Conservation (phyloP, 2,113 vertebrate genomes). For the Grammomys surdaster region DNA sequence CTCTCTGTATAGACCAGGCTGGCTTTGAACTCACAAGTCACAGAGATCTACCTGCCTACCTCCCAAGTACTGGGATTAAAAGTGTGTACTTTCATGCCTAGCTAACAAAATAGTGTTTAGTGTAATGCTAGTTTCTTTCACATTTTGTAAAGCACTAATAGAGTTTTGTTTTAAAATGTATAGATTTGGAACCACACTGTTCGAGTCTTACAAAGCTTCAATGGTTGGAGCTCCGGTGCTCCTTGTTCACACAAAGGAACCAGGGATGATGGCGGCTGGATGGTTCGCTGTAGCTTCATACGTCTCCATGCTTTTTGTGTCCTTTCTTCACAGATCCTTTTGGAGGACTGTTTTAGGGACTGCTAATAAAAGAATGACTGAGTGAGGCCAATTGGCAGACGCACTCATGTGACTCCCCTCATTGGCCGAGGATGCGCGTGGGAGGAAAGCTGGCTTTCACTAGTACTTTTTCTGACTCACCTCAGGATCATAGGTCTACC, state of each 20-base stretch:
- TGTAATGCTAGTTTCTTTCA: background rate
- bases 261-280: background rate
- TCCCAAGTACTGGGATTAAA: background rate
- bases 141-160: background rate
- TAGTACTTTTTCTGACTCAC: slow-evolving; percentile 68
- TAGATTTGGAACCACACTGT: background rate
- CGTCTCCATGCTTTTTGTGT: slow-evolving; percentile 11
- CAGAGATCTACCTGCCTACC: background rate
- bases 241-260: background rate
- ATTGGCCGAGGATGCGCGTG: background rate
- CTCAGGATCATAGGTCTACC: slow-evolving; percentile 27
- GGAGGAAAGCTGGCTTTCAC: background rate
- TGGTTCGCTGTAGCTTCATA: background rate
- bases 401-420: background rate
- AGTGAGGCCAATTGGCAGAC: background rate
- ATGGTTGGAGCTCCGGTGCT: background rate
- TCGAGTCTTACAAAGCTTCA: background rate
- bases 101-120: background rate
- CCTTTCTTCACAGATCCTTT: background rate
- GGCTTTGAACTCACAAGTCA: background rate
- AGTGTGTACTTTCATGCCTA: background rate
- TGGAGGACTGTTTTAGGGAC: slow-evolving; percentile 11
- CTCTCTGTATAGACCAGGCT: background rate
- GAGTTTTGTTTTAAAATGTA: background rate
- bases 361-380: background rate